Percentiles rank a stretch among this genome's conserved stretches.
phyloP scores from a whole-genome alignment of 2,888 invertebrate species.

The Netelia melanura region DNA sequence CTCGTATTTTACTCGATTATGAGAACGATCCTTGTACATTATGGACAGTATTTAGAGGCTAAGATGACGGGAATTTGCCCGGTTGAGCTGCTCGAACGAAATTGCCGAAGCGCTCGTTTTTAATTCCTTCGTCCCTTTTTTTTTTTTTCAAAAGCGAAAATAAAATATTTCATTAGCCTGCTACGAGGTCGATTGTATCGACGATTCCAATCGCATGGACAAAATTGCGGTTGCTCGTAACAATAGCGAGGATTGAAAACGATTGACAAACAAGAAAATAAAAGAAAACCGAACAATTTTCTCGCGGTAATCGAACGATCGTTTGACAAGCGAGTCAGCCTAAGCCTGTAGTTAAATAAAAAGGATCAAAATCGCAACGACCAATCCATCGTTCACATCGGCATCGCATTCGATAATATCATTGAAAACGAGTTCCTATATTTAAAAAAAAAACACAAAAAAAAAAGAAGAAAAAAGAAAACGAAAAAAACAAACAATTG shows the following conservation, averaged over 20 bases:
- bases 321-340: conserved; percentile 24
- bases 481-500: conserved; percentile 27
- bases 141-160: conserved; percentile 11
- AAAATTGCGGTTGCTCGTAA: conserved; percentile 8
- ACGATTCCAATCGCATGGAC: conserved; percentile 23
- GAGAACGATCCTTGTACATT: conserved; percentile 70
- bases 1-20: conserved; percentile 49
- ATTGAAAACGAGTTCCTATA: conserved; percentile 66
- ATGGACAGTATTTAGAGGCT: conserved; percentile 72
- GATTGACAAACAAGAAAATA: background rate
- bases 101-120: conserved; percentile 6
- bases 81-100: conserved; percentile 23
- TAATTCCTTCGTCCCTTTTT: conserved; percentile 14
- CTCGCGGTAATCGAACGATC: conserved; percentile 36
- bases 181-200: conserved; percentile 21
- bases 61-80: conserved; percentile 54
- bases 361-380: conserved; percentile 47
- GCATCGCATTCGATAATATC: conserved; percentile 60
- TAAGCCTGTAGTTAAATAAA: conserved; percentile 36
- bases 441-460: conserved; percentile 15
- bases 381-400: conserved; percentile 41
- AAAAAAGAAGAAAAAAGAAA: background rate
- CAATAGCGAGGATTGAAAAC: background rate
- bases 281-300: conserved; percentile 25
- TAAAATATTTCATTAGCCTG: conserved; percentile 1